These are phyloP conservation scores for Cheilosia urbana DNA, from an alignment of 2,888 invertebrate species.

Conservation along the genomic window DNA sequence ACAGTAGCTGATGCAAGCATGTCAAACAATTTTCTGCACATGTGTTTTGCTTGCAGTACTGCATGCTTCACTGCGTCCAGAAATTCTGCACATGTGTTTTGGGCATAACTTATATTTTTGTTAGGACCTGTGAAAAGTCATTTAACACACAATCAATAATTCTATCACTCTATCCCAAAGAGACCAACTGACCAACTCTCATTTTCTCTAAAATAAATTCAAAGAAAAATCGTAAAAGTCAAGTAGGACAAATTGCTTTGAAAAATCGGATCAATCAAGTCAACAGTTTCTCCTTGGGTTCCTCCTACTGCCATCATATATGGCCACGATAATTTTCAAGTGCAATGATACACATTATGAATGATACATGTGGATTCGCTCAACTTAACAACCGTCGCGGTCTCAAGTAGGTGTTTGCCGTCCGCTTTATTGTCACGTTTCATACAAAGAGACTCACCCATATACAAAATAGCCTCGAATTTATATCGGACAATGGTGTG, in stretches of 20 bases:
- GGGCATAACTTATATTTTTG: too few relatives aligned
- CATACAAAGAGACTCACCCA: slow-evolving; percentile 9
- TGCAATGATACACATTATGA: slow-evolving; percentile 34
- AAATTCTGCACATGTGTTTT: too few relatives aligned
- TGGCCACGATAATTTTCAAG: slow-evolving; percentile 21
- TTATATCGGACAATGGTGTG: slow-evolving; percentile 12
- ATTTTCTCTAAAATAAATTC: slow-evolving; percentile 9
- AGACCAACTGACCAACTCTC: slow-evolving; percentile 12
- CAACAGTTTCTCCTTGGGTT: slow-evolving; percentile 1
- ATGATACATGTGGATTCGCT: slow-evolving; percentile 6
- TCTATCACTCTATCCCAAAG: not conserved
- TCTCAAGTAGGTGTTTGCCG: slow-evolving; percentile 41
- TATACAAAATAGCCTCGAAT: slow-evolving; percentile 41
- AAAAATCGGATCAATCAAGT: slow-evolving; percentile 26
- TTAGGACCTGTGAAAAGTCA: too few relatives aligned
- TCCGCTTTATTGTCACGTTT: slow-evolving; percentile 34
- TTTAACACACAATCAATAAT: not conserved
- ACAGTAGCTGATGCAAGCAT: too few relatives aligned
- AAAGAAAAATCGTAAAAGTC: slow-evolving; percentile 10
- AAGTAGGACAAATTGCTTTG: slow-evolving; percentile 17
- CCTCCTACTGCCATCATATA: not conserved
- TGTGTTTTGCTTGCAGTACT: too few relatives aligned
- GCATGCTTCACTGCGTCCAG: too few relatives aligned
- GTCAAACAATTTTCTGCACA: too few relatives aligned
- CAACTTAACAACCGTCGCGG: slow-evolving; percentile 22